A percentile compares a stretch with the other conserved stretches of the same genome.
Evolutionary conservation across 64 coral and sea anemone genomes (phyloP).

Genomic region (Dendronephthya gigantea): DNA sequence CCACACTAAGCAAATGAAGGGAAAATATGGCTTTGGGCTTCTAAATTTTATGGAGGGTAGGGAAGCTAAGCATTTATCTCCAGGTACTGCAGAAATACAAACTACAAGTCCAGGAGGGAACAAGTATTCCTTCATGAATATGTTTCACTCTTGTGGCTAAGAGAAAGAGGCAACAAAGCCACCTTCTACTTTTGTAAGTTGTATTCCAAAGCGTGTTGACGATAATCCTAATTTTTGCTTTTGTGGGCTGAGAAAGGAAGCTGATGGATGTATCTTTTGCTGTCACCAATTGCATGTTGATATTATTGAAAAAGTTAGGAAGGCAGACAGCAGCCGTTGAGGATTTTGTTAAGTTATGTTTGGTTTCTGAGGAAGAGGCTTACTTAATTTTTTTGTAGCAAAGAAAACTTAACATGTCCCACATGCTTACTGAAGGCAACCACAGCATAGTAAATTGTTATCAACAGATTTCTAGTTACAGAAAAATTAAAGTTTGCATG

Average conservation of each 20-base stretch:
- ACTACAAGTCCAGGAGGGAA: neutral
- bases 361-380: neutral
- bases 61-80: conserved; percentile 12
- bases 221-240: neutral
- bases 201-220: neutral
- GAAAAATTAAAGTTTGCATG: too few relatives aligned
- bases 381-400: too few relatives aligned
- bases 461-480: too few relatives aligned
- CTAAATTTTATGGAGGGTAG: conserved; percentile 10
- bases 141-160: neutral
- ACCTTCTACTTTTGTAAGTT: neutral
- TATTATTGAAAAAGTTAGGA: neutral
- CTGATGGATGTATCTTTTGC: neutral
- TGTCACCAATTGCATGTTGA: neutral
- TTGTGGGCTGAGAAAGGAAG: neutral
- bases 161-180: neutral
- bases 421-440: too few relatives aligned
- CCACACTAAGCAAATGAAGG: neutral
- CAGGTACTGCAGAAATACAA: conserved; percentile 8
- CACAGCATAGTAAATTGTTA: too few relatives aligned
- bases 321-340: neutral
- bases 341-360: neutral
- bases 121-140: conserved; percentile 6
- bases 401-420: too few relatives aligned
- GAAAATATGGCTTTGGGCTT: neutral